Evolutionary conservation across 92 coral and sea anemone genomes (phyloP).

Genomic region (Phenganax subtilis): DNA sequence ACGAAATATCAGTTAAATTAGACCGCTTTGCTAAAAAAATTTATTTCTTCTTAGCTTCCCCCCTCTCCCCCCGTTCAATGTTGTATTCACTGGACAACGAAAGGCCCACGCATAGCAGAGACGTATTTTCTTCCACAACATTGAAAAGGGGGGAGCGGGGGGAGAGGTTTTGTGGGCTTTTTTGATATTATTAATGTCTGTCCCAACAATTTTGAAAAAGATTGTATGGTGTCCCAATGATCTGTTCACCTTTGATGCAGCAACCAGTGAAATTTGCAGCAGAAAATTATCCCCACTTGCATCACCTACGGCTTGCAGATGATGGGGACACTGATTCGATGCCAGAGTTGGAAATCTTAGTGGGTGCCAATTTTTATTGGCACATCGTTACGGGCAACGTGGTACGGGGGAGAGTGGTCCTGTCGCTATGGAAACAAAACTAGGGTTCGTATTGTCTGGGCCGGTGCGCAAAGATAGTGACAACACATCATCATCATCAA

Average conservation of each 20-base stretch:
- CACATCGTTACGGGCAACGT: conserved; percentile 43
- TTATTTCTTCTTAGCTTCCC: too few species aligned
- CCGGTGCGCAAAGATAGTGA: conserved; percentile 23
- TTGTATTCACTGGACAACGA: too few species aligned
- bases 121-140: too few species aligned
- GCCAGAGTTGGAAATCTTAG: conserved; percentile 37
- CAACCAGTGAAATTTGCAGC: conserved; percentile 45
- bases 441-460: conserved; percentile 50
- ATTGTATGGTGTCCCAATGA: conserved; percentile 2
- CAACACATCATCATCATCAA: conserved; percentile 7
- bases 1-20: too few species aligned
- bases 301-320: conserved; percentile 37
- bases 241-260: conserved; percentile 35
- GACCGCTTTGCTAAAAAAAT: too few species aligned
- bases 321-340: not conserved
- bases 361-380: conserved; percentile 49
- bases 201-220: too few species aligned
- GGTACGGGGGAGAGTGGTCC: conserved; percentile 56
- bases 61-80: too few species aligned
- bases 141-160: too few species aligned
- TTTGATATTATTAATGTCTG: too few species aligned
- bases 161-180: too few species aligned
- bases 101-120: too few species aligned
- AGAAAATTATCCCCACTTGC: conserved; percentile 33
- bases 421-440: conserved; percentile 45